Conservation (phyloP, 2,113 vertebrate species). For the Oryzias melastigma region DNA sequence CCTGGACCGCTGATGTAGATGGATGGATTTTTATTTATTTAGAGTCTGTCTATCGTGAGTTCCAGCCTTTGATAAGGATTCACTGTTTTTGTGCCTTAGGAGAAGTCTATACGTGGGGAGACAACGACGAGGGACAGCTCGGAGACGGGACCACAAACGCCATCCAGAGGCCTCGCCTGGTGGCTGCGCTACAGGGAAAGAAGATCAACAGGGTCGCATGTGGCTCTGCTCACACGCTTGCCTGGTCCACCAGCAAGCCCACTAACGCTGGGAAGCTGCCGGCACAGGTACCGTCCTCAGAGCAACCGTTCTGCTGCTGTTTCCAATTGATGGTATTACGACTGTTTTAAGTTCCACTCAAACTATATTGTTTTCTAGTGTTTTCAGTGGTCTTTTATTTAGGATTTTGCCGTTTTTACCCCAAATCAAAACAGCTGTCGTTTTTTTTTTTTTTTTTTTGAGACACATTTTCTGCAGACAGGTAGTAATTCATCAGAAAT, state of each 20-base stretch:
- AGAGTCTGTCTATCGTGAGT: background rate
- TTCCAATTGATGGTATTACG: conserved; percentile 50
- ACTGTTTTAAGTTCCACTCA: too few species aligned
- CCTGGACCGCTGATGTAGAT: too few species aligned
- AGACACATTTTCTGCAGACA: too few species aligned
- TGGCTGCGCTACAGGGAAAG: conserved; percentile 95
- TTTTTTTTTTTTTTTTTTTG: too few species aligned
- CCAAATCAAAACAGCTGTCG: too few species aligned
- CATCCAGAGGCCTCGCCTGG: conserved; percentile 94
- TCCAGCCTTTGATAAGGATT: conserved; percentile 8
- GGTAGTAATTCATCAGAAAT: too few species aligned
- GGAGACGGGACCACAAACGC: conserved; percentile 98
- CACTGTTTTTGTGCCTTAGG: conserved; percentile 73
- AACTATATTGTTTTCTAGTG: too few species aligned
- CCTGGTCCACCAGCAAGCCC: conserved; percentile 98
- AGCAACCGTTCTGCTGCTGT: background rate
- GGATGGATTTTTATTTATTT: too few species aligned
- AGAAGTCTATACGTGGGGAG: conserved; percentile 97
- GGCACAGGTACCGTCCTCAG: conserved; percentile 81
- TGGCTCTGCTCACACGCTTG: conserved; percentile 94
- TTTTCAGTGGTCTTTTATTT: too few species aligned
- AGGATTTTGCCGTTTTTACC: too few species aligned
- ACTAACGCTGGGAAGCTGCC: conserved; percentile 96
- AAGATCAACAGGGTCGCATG: conserved; percentile 98
- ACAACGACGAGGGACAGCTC: conserved; percentile 98